phyloP scores from a whole-genome alignment of 2,797 vertebrate genomes.

The Scarus forsteni region DNA sequence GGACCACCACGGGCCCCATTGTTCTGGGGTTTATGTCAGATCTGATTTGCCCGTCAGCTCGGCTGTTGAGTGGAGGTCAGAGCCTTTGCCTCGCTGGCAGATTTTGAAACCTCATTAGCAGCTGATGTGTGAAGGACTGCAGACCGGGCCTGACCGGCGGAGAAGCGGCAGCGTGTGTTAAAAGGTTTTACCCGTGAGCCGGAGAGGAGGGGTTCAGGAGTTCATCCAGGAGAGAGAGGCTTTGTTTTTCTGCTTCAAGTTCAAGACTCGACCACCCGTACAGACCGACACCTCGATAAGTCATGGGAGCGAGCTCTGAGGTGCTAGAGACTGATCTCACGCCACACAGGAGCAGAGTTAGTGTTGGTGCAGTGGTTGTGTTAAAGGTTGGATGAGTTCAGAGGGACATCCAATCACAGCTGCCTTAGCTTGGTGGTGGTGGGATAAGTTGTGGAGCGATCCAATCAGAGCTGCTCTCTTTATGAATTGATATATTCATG shows the following conservation, averaged over 20 bases:
- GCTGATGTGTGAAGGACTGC: constrained; percentile 76
- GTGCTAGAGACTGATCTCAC: constrained; percentile 9
- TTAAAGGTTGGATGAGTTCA: no score
- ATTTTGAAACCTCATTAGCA: constrained; percentile 81
- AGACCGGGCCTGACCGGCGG: constrained; percentile 69
- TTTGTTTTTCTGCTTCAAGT: constrained; percentile 47
- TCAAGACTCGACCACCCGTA: constrained; percentile 47
- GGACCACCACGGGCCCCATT: constrained; percentile 51
- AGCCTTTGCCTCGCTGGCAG: constrained; percentile 62
- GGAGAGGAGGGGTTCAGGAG: constrained; percentile 70
- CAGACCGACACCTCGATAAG: constrained; percentile 42
- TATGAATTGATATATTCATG: no score
- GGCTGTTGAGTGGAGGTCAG: constrained; percentile 60
- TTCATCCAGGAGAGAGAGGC: constrained; percentile 61
- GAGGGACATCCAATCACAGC: no score
- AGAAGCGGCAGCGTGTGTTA: constrained; percentile 73
- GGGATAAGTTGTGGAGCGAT: no score
- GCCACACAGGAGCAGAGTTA: constrained; percentile 17
- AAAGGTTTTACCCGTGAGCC: constrained; percentile 63
- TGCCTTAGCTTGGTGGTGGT: no score
- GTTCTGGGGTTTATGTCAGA: constrained; percentile 69
- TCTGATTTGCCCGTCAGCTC: constrained; percentile 56
- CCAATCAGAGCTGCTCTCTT: no score
- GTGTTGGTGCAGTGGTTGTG: no score
- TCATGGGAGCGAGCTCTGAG: constrained; percentile 37